These are phyloP conservation scores for Drosophila murphyi DNA, from an alignment of 1,140 invertebrate genomes.

Conservation along the genomic window DNA sequence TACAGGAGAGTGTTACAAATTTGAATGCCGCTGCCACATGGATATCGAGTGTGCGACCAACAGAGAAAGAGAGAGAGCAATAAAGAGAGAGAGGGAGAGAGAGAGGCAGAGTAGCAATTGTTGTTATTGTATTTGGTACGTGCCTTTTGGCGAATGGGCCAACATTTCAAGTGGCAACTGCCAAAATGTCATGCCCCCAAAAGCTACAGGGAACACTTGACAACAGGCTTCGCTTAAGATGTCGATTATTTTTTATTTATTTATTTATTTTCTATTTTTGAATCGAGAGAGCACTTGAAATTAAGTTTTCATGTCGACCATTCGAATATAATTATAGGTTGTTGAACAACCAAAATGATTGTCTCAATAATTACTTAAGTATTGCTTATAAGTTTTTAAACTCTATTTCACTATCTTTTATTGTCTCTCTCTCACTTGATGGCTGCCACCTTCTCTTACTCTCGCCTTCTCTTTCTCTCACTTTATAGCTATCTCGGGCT, in stretches of 20 bases:
- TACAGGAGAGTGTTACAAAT: conserved; percentile 69
- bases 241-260: background rate
- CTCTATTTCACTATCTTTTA: background rate
- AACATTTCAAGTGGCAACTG: conserved; percentile 59
- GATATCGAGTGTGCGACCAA: conserved; percentile 3
- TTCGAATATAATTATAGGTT: conserved; percentile 56
- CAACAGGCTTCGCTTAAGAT: background rate
- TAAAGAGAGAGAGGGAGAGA: background rate
- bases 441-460: too few relatives aligned
- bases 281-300: conserved; percentile 34
- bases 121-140: conserved; percentile 50
- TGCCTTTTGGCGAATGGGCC: conserved; percentile 66
- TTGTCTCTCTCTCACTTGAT: too few relatives aligned
- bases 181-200: conserved; percentile 19
- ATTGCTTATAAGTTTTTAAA: background rate
- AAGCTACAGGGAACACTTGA: background rate
- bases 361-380: background rate
- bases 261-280: background rate
- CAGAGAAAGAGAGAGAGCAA: too few relatives aligned
- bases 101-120: conserved; percentile 11
- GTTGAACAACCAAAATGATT: background rate
- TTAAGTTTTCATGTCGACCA: conserved; percentile 52
- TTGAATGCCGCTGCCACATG: conserved; percentile 49
- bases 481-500: too few relatives aligned
- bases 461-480: too few relatives aligned